Evolutionary conservation across 2,888 invertebrate genomes (phyloP).

Genomic region (Geophilus truncorum): DNA sequence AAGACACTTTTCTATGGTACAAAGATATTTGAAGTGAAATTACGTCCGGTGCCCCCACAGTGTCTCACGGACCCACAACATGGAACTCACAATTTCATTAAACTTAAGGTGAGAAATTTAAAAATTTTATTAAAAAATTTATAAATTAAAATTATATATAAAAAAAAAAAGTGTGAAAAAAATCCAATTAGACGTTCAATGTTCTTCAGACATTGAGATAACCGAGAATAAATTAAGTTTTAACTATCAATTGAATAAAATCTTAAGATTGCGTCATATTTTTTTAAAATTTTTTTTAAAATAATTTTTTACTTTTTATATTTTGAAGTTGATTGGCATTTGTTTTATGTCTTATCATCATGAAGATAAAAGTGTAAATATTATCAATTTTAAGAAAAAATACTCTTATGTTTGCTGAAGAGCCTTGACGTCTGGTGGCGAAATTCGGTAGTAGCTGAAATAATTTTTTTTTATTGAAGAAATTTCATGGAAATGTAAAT

Average conservation of each 20-base stretch:
- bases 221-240: neutral
- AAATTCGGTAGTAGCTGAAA: too few species aligned
- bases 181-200: neutral
- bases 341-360: too few species aligned
- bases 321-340: too few species aligned
- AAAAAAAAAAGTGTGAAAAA: neutral
- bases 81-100: conserved; percentile 33
- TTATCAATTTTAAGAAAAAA: too few species aligned
- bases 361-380: too few species aligned
- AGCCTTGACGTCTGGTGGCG: too few species aligned
- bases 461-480: neutral
- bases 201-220: neutral
- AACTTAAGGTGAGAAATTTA: conserved; percentile 36
- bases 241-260: neutral
- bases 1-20: conserved; percentile 28
- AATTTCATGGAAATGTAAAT: too few species aligned
- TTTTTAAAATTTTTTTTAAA: neutral
- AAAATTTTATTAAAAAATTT: too few species aligned
- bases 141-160: too few species aligned
- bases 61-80: conserved; percentile 33
- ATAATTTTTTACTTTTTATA: neutral
- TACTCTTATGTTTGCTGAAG: too few species aligned
- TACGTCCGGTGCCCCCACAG: conserved; percentile 24
- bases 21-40: neutral
- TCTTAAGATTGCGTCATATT: neutral